These are phyloP conservation scores for Junco hyemalis DNA, from an alignment of 2,113 vertebrate genomes.

Conservation along the genomic window DNA sequence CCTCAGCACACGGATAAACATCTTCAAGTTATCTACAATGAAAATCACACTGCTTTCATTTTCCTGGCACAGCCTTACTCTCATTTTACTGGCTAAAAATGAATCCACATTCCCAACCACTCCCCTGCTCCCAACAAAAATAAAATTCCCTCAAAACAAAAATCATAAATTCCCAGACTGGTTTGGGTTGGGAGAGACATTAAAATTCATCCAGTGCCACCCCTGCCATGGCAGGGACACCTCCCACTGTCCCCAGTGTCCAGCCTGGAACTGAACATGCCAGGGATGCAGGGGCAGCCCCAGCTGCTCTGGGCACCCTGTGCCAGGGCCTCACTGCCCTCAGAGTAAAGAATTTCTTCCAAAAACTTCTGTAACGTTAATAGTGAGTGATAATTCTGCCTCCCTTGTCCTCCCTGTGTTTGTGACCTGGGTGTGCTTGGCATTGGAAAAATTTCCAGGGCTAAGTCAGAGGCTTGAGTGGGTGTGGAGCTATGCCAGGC, in stretches of 20 bases:
- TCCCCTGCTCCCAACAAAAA: not conserved
- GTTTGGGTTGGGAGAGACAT: not conserved
- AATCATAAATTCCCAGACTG: not conserved
- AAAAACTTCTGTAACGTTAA: not conserved
- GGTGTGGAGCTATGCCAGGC: not conserved
- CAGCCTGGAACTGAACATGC: not conserved
- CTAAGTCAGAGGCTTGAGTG: not conserved
- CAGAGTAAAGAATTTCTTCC: not conserved
- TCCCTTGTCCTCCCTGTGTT: not conserved
- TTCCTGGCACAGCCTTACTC: not conserved
- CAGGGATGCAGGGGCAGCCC: not conserved
- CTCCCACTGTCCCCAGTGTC: not conserved
- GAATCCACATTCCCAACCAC: not conserved
- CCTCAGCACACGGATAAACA: not conserved
- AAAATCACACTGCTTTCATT: not conserved
- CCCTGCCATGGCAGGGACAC: not conserved
- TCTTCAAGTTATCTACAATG: not conserved
- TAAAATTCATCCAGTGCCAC: accelerated
- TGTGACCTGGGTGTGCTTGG: not conserved
- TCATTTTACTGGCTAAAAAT: not conserved
- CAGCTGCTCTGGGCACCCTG: not conserved
- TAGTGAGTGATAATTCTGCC: not conserved
- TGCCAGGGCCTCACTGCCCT: not conserved
- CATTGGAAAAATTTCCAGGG: not conserved
- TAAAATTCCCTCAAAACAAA: not conserved